A percentile compares a stretch with the other conserved stretches of the same genome.
Evolutionary conservation across 2,113 vertebrate species (phyloP).

Genomic region (Sorex fumeus): DNA sequence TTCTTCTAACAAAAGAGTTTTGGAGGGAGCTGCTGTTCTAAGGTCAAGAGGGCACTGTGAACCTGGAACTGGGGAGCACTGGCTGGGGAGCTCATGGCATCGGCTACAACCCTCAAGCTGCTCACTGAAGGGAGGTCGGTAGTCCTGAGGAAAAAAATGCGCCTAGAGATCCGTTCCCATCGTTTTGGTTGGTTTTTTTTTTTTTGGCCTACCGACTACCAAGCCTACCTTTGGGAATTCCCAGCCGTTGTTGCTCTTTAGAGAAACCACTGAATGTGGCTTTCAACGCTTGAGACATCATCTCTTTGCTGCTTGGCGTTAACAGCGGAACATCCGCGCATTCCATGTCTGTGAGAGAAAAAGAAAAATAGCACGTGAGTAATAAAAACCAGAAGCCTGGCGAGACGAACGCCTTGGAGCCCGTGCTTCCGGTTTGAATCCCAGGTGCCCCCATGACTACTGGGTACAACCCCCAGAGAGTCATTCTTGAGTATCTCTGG

Average conservation of each 20-base stretch:
- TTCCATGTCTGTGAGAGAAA: slow-evolving; percentile 94
- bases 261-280: slow-evolving; percentile 98
- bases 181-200: no score
- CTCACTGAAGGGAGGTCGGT: no score
- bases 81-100: no score
- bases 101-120: no score
- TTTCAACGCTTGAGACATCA: slow-evolving; percentile 99
- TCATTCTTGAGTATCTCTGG: no score
- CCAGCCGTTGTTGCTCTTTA: slow-evolving; percentile 97
- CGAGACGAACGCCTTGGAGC: no score
- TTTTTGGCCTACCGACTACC: background rate
- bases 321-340: slow-evolving; percentile 97
- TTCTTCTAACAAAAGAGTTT: background rate
- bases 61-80: background rate
- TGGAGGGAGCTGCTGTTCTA: background rate
- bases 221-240: slow-evolving; percentile 96
- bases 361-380: slow-evolving; percentile 29
- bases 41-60: background rate
- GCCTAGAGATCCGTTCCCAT: background rate
- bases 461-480: no score
- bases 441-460: no score
- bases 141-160: background rate
- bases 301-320: slow-evolving; percentile 99
- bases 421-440: no score
- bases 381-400: slow-evolving; percentile 28